phyloP scores from a whole-genome alignment of 2,888 invertebrate genomes.

The Drosophila histrio region DNA sequence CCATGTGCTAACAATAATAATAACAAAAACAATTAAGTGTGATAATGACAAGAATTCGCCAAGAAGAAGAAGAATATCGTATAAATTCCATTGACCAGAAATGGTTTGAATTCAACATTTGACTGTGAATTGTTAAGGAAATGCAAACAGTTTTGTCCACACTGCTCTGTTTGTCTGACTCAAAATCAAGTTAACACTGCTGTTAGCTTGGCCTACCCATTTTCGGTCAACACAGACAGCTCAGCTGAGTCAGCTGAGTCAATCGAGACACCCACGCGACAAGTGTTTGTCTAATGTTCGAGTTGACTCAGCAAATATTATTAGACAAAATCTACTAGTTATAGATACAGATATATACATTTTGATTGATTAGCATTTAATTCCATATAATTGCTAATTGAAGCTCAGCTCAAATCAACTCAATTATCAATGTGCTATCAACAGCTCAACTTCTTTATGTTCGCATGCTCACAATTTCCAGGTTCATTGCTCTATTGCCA shows the following conservation, averaged over 20 bases:
- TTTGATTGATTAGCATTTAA: slow-evolving; percentile 40
- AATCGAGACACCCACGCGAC: slow-evolving; percentile 40
- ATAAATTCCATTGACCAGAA: slow-evolving; percentile 17
- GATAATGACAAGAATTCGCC: slow-evolving; percentile 16
- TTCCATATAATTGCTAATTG: slow-evolving; percentile 34
- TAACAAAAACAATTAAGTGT: slow-evolving; percentile 13
- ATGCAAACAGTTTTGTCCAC: slow-evolving; percentile 29
- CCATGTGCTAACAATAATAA: slow-evolving; percentile 26
- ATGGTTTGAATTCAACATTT: slow-evolving; percentile 27
- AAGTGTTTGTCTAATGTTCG: slow-evolving; percentile 26
- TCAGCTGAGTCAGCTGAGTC: slow-evolving; percentile 47
- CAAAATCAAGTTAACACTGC: slow-evolving; percentile 67
- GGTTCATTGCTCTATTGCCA: slow-evolving; percentile 55
- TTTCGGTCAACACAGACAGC: slow-evolving; percentile 38
- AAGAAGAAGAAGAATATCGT: slow-evolving; percentile 6
- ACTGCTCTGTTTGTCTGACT: slow-evolving; percentile 34
- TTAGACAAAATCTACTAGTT: not conserved
- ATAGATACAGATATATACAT: not conserved
- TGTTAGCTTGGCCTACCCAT: slow-evolving; percentile 28
- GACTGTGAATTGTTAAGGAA: slow-evolving; percentile 32
- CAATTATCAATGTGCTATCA: slow-evolving; percentile 35
- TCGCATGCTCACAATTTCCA: slow-evolving; percentile 34
- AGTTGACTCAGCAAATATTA: slow-evolving; percentile 24
- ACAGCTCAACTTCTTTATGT: slow-evolving; percentile 27
- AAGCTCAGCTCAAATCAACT: slow-evolving; percentile 19